A percentile compares a stretch with the other conserved stretches of the same genome.
Evolutionary conservation across 2,888 invertebrate genomes (phyloP).

Genomic region (Cloeon dipterum): DNA sequence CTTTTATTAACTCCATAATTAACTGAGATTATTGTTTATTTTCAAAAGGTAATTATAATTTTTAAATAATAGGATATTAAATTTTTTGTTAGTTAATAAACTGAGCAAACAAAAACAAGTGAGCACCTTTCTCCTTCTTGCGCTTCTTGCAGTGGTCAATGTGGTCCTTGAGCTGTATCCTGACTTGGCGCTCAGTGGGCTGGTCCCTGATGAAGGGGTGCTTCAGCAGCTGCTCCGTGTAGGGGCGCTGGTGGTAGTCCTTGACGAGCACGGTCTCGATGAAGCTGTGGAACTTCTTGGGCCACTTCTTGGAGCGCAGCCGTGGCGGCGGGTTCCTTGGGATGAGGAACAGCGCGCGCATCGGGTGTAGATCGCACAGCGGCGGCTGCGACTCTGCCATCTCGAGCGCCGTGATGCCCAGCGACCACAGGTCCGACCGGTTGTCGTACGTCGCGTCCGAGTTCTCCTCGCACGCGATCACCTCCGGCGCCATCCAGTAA

Average conservation of each 20-base stretch:
- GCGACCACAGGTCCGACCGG: constrained; percentile 74
- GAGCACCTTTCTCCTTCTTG: constrained; percentile 56
- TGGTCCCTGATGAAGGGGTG: constrained; percentile 97
- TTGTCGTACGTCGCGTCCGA: constrained; percentile 99
- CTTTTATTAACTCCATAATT: too few species aligned
- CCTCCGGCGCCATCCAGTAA: constrained; percentile 99
- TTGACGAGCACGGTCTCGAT: constrained; percentile 97
- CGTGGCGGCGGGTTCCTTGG: constrained; percentile 95
- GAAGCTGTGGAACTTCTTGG: constrained; percentile 89
- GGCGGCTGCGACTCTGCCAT: constrained; percentile 99
- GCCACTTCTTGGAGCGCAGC: constrained; percentile 94
- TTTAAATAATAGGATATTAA: too few species aligned
- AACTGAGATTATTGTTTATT: too few species aligned
- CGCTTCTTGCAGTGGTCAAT: constrained; percentile 94
- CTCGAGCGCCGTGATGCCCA: constrained; percentile 94
- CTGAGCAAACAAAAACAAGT: too few species aligned
- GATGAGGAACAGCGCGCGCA: constrained; percentile 96
- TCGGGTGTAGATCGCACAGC: constrained; percentile 97
- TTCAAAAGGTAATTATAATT: too few species aligned
- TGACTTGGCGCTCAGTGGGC: constrained; percentile 92
- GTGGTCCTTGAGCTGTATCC: constrained; percentile 97
- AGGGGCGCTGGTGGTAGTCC: constrained; percentile 96
- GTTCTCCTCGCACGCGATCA: constrained; percentile 99
- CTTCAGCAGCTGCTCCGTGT: constrained; percentile 91
- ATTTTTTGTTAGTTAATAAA: too few species aligned